Evolutionary conservation across 2,113 vertebrate genomes (phyloP).

Genomic region (human): DNA sequence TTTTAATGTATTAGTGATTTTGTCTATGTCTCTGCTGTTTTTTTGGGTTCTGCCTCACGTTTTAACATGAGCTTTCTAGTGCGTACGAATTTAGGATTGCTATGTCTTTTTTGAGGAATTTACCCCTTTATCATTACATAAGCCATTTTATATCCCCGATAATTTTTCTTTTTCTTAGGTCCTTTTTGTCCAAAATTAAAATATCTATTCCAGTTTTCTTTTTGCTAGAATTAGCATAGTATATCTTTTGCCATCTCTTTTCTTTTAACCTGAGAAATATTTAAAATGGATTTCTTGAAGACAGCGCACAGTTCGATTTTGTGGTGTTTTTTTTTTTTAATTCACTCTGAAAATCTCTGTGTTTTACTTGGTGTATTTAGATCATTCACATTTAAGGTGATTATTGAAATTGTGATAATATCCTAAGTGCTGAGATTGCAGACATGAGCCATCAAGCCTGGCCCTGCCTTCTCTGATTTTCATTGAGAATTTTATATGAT

Average conservation of each 20-base stretch:
- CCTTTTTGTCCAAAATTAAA: not conserved
- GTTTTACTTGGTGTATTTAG: not conserved
- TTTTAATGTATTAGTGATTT: not conserved
- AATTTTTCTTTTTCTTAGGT: not conserved
- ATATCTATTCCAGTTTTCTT: not conserved
- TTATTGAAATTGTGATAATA: not conserved
- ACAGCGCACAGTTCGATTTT: not conserved
- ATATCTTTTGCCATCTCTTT: not conserved
- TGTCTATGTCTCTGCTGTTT: not conserved
- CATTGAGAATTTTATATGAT: no score
- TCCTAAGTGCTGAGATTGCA: no score
- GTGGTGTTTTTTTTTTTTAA: accelerated
- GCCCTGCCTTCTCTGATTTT: not conserved
- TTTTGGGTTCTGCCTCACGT: not conserved
- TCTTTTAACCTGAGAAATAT: not conserved
- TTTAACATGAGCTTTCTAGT: not conserved
- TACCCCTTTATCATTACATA: not conserved
- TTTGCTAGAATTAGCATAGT: not conserved
- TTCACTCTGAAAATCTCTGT: not conserved
- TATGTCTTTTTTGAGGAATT: not conserved
- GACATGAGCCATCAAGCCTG: no score
- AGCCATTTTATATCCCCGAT: not conserved
- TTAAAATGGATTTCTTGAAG: not conserved
- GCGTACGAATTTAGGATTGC: not conserved
- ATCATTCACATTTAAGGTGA: not conserved